Evolutionary conservation across 2,113 vertebrate species (phyloP).

Genomic region (Porphyrio hochstetteri): DNA sequence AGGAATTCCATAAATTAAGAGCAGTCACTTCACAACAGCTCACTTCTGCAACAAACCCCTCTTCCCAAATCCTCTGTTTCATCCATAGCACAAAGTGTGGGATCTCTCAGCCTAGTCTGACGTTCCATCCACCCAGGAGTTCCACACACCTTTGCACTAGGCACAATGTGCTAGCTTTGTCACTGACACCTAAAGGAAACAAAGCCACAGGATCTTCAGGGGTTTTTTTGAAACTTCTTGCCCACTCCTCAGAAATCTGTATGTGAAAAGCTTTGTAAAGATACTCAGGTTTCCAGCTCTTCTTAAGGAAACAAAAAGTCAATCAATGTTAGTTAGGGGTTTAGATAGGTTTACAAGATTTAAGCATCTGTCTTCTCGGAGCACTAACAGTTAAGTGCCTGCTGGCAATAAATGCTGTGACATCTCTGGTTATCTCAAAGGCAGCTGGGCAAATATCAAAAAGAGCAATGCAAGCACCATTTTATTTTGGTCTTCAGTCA

Average conservation of each 20-base stretch:
- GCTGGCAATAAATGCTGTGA: neutral
- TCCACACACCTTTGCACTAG: neutral
- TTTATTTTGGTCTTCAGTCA: conserved; percentile 1
- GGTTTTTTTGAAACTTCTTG: neutral
- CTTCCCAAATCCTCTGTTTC: neutral
- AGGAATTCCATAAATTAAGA: neutral
- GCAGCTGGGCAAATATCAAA: conserved; percentile 6
- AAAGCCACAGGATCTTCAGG: neutral
- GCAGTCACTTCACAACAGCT: neutral
- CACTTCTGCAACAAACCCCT: neutral
- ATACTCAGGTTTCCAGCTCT: neutral
- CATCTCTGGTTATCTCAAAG: conserved; percentile 6
- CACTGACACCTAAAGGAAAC: neutral
- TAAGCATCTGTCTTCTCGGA: neutral
- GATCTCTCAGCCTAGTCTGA: neutral
- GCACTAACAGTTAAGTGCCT: neutral
- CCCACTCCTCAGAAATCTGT: neutral
- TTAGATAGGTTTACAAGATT: neutral
- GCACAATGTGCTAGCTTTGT: neutral
- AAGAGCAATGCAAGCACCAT: neutral
- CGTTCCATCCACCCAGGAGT: neutral
- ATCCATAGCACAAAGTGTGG: neutral
- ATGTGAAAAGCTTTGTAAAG: neutral
- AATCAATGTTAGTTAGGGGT: neutral
- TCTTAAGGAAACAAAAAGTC: neutral